Conservation (phyloP, 2,797 vertebrate species). For the Cyclopterus lumpus region DNA sequence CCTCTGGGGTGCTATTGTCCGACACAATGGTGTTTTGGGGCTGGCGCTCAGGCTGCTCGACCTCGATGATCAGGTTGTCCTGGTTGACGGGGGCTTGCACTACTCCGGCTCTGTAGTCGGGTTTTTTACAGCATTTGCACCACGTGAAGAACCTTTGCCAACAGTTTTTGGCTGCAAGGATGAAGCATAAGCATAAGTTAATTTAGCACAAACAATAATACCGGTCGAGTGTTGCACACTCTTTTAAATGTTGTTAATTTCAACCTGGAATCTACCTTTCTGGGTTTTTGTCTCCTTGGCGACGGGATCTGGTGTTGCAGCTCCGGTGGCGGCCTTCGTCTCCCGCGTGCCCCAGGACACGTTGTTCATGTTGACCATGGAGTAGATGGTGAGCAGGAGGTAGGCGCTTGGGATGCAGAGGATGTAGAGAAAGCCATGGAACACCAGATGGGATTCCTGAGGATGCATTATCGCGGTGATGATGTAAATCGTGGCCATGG, state of each 20-base stretch:
- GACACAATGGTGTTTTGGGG: slow-evolving; percentile 57
- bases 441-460: slow-evolving; percentile 71
- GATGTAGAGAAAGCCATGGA: slow-evolving; percentile 75
- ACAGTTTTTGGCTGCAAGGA: slow-evolving; percentile 36
- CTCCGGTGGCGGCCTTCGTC: slow-evolving; percentile 21
- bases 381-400: slow-evolving; percentile 78
- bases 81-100: background rate
- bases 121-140: slow-evolving; percentile 42
- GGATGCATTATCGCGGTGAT: slow-evolving; percentile 75
- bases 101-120: rapidly evolving
- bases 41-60: background rate
- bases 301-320: background rate
- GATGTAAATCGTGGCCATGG: slow-evolving; percentile 61
- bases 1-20: background rate
- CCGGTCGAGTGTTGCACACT: background rate
- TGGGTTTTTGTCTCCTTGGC: background rate
- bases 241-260: too few relatives aligned
- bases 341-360: slow-evolving; percentile 83
- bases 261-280: slow-evolving; percentile 39
- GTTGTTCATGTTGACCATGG: slow-evolving; percentile 80
- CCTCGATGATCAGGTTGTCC: background rate
- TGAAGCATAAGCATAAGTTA: background rate
- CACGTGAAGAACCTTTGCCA: background rate
- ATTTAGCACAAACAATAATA: background rate
- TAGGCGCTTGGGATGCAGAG: slow-evolving; percentile 78